phyloP scores from a whole-genome alignment of 2,888 invertebrate genomes.

The Noctua janthina region DNA sequence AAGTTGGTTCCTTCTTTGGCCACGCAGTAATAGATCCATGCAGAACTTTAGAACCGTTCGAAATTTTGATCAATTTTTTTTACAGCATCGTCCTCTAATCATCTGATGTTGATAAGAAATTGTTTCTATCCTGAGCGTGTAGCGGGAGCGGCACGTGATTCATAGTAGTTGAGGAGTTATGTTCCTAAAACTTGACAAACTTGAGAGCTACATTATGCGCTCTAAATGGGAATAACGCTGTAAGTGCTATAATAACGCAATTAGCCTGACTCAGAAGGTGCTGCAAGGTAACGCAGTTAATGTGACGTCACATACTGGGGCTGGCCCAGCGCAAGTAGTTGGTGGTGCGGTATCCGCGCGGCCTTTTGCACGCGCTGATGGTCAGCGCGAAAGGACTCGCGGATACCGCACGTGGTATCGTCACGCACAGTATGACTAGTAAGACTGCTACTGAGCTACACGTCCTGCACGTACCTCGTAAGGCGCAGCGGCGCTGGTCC shows the following conservation, averaged over 20 bases:
- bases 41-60: not conserved
- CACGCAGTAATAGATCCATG: not conserved
- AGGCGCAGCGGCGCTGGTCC: slow-evolving; percentile 94
- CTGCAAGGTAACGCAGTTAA: not conserved
- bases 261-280: not conserved
- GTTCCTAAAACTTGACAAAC: not conserved
- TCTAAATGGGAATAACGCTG: not conserved
- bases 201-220: not conserved
- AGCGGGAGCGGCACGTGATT: not conserved
- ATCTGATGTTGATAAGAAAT: not conserved
- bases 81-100: not conserved
- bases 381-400: slow-evolving; percentile 78
- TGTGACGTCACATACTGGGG: not conserved
- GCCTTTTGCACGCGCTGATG: slow-evolving; percentile 91
- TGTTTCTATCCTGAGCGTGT: not conserved
- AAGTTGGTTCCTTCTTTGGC: not conserved
- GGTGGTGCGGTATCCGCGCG: slow-evolving; percentile 93
- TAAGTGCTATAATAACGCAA: not conserved
- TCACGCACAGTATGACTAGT: not conserved
- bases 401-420: slow-evolving; percentile 92
- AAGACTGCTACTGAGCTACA: not conserved
- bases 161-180: not conserved
- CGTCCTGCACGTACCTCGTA: slow-evolving; percentile 74
- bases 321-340: no score
- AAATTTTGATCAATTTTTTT: not conserved